phyloP scores from a whole-genome alignment of 1,140 invertebrate species.

The Pygmarrhopalites habei region DNA sequence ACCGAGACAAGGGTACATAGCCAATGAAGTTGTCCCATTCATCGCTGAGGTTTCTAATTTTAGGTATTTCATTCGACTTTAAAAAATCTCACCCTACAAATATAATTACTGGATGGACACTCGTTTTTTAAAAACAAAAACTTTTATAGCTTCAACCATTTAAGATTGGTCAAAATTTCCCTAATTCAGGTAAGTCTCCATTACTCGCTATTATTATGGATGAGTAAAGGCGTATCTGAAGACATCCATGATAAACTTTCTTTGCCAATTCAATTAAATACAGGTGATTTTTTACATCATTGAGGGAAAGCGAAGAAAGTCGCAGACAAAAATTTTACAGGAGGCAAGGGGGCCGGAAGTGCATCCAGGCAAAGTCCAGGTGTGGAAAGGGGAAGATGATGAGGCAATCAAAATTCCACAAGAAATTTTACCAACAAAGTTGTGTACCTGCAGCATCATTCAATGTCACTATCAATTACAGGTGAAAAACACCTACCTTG shows the following conservation, averaged over 20 bases:
- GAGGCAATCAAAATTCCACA: background rate
- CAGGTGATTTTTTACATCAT: constrained; percentile 2
- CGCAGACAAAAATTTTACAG: background rate
- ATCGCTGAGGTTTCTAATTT: constrained; percentile 2
- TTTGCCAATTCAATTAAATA: background rate
- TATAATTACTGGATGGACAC: too few species aligned
- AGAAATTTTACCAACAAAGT: background rate
- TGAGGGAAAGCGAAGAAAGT: background rate
- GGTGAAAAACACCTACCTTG: too few species aligned
- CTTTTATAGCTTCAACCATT: background rate
- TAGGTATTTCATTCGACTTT: too few species aligned
- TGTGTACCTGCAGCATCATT: background rate
- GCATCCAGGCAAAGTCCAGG: background rate
- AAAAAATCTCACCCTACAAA: too few species aligned
- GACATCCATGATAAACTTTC: background rate
- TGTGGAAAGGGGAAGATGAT: background rate
- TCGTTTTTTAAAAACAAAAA: too few species aligned
- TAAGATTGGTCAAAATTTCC: background rate
- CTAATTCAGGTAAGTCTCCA: constrained; percentile 6
- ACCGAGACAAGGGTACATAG: constrained; percentile 1
- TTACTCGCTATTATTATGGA: background rate
- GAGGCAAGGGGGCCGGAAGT: background rate
- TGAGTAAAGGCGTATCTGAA: background rate
- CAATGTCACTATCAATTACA: background rate
- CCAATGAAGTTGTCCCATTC: constrained; percentile 7